Percentiles rank a stretch among this genome's conserved stretches.
Conservation (phyloP, 2,888 invertebrate species). For the Tenthredo notha region DNA sequence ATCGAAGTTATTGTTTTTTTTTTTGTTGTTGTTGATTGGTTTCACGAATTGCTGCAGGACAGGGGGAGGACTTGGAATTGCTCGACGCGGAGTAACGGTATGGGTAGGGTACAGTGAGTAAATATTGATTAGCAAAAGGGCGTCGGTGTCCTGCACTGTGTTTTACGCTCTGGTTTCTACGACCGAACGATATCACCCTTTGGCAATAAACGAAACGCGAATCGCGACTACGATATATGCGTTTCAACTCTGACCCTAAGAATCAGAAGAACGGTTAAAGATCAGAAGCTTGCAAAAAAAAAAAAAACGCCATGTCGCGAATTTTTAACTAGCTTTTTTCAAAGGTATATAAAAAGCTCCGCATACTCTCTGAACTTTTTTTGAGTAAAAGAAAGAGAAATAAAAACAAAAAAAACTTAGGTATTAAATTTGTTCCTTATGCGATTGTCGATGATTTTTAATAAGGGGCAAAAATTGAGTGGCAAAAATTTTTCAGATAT, state of each 20-base stretch:
- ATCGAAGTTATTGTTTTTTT: constrained; percentile 42
- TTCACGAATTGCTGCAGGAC: constrained; percentile 41
- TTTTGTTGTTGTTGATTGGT: constrained; percentile 51
- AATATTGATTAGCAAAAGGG: constrained; percentile 52
- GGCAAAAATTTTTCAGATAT: not conserved
- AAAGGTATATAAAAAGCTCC: not conserved
- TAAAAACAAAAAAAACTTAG: too few species aligned
- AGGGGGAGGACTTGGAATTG: constrained; percentile 45
- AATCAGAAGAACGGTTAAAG: not conserved
- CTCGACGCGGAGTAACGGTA: constrained; percentile 24
- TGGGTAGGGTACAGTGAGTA: constrained; percentile 32
- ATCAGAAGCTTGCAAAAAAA: not conserved
- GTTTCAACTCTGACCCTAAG: constrained; percentile 8
- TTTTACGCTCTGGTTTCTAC: constrained; percentile 9
- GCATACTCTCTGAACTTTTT: not conserved
- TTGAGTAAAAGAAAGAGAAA: not conserved
- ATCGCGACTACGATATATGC: not conserved
- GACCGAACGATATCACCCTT: constrained; percentile 11
- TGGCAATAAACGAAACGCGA: constrained; percentile 10
- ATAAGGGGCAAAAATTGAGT: not conserved
- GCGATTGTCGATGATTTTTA: not conserved
- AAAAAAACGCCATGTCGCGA: not conserved
- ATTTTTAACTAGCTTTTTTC: not conserved
- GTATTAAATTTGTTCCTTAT: not conserved
- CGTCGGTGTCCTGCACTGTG: constrained; percentile 33